These are phyloP conservation scores for Polymixis lichenea DNA, from an alignment of 2,888 invertebrate genomes.

Conservation along the genomic window DNA sequence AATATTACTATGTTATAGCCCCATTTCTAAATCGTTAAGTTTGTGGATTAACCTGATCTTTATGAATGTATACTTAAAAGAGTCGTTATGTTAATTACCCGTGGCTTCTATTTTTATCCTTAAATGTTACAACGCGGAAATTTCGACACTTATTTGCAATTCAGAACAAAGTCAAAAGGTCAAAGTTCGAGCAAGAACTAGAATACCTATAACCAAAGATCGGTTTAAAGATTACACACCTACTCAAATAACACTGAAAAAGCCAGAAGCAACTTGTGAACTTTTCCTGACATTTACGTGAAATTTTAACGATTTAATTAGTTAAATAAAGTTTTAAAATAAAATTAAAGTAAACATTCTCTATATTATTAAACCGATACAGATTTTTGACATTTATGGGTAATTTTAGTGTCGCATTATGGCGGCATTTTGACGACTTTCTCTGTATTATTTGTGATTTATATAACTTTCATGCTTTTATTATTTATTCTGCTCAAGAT, in stretches of 20 bases:
- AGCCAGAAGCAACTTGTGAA: constrained; percentile 30
- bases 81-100: not conserved
- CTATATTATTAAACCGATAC: constrained; percentile 45
- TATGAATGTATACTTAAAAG: not conserved
- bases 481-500: not conserved
- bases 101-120: not conserved
- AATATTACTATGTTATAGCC: constrained; percentile 7
- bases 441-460: constrained; percentile 33
- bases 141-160: not conserved
- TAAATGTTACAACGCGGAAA: not conserved
- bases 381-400: constrained; percentile 48
- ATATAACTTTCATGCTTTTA: constrained; percentile 7
- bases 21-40: not conserved
- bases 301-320: constrained; percentile 47
- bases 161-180: not conserved
- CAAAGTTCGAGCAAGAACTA: not conserved
- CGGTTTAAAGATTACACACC: not conserved
- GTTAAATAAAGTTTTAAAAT: constrained; percentile 13
- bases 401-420: constrained; percentile 19
- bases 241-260: not conserved
- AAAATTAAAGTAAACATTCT: constrained; percentile 39
- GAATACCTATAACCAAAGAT: not conserved
- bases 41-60: not conserved
- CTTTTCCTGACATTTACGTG: constrained; percentile 38
- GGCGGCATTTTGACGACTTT: constrained; percentile 25